Evolutionary conservation across 30 jellyfish, hydroid and myxozoan species (phyloP).

Genomic region (Mastigias papua): DNA sequence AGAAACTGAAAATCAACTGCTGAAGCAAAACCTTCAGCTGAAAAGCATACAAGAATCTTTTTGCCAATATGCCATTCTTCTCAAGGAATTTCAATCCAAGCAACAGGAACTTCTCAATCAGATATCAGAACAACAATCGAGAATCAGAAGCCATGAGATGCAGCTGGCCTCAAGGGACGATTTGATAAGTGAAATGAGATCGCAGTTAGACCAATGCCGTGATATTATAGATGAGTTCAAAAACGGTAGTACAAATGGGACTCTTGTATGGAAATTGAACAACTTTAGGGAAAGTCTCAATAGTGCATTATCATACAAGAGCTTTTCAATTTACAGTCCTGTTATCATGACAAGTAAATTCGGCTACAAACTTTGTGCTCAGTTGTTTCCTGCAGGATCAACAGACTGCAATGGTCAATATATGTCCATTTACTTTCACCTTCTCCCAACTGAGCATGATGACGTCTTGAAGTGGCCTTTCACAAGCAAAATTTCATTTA

Average conservation of each 20-base stretch:
- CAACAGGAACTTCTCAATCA: constrained; percentile 36
- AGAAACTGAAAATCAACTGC: constrained; percentile 54
- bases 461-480: constrained; percentile 85
- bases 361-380: constrained; percentile 89
- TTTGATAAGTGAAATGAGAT: constrained; percentile 41
- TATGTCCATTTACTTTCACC: constrained; percentile 81
- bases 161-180: constrained; percentile 49
- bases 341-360: constrained; percentile 72
- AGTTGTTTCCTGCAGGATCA: constrained; percentile 81
- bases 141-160: constrained; percentile 15
- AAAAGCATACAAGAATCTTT: constrained; percentile 59
- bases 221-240: constrained; percentile 51
- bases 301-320: constrained; percentile 64
- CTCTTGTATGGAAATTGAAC: constrained; percentile 67
- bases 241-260: constrained; percentile 69
- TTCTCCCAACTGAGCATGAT: constrained; percentile 85
- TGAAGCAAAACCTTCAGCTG: constrained; percentile 42
- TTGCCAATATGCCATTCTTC: constrained; percentile 55
- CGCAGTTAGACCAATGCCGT: constrained; percentile 48
- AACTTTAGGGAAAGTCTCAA: constrained; percentile 67
- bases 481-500: constrained; percentile 69
- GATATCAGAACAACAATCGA: constrained; percentile 17
- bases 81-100: constrained; percentile 38
- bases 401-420: constrained; percentile 66
- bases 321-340: constrained; percentile 76